A percentile compares a stretch with the other conserved stretches of the same genome.
These are phyloP conservation scores for Bergia puertoricense DNA, from an alignment of 92 coral and sea anemone genomes.

Conservation along the genomic window DNA sequence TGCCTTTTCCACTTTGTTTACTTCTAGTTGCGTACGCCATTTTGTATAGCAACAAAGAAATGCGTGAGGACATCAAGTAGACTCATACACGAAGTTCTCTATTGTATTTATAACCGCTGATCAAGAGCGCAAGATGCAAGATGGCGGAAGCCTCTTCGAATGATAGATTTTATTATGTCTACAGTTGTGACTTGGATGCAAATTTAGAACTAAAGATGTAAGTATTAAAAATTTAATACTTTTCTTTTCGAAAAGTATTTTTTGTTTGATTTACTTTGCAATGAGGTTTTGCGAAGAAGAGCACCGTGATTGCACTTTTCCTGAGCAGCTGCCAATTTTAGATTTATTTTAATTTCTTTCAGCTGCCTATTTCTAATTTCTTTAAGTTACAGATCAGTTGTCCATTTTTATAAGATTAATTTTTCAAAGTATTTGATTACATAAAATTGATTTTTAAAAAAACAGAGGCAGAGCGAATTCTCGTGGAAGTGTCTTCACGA, in stretches of 20 bases:
- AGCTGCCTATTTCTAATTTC: too few species aligned
- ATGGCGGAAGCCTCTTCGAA: slow-evolving; percentile 43
- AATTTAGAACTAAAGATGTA: slow-evolving; percentile 95
- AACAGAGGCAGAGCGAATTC: neutral
- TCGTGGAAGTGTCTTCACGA: neutral
- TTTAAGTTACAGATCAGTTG: neutral
- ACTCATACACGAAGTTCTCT: slow-evolving; percentile 9
- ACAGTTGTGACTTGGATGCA: slow-evolving; percentile 94
- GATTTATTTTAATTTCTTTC: neutral
- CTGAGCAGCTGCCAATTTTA: neutral
- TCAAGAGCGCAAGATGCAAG: slow-evolving; percentile 32
- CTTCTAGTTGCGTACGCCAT: slow-evolving; percentile 66
- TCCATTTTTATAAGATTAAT: neutral
- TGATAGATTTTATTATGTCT: slow-evolving; percentile 90
- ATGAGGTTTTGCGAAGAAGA: neutral
- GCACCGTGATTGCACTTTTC: neutral
- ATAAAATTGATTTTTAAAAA: too few species aligned
- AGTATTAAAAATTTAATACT: slow-evolving; percentile 45
- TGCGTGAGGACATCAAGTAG: slow-evolving; percentile 9
- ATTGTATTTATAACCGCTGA: neutral
- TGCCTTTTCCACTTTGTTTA: slow-evolving; percentile 47
- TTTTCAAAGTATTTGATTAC: too few species aligned
- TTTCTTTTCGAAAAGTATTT: neutral
- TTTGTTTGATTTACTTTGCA: neutral
- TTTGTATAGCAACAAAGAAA: slow-evolving; percentile 47